Conservation (phyloP, 2,888 invertebrate species). For the Trilocha varians region DNA sequence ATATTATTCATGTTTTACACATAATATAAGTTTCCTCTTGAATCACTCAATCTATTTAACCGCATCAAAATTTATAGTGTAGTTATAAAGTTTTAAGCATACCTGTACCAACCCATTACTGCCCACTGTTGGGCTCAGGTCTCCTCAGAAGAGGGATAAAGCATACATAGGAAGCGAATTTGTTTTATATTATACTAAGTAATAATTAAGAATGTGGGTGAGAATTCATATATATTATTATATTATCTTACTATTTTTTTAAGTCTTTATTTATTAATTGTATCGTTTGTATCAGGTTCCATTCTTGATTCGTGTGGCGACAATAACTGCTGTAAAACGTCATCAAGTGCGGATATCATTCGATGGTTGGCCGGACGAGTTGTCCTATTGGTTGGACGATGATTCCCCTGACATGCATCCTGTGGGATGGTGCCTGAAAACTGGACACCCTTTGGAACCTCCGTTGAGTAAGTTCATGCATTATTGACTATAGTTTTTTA, state of each 20-base stretch:
- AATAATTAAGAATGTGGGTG: too few species aligned
- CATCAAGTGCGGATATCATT: slow-evolving; percentile 86
- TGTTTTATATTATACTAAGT: too few species aligned
- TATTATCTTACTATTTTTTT: neutral
- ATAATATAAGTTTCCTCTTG: too few species aligned
- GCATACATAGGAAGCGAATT: too few species aligned
- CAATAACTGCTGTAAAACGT: slow-evolving; percentile 82
- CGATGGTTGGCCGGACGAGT: slow-evolving; percentile 90
- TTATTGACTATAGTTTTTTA: neutral
- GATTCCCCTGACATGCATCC: slow-evolving; percentile 94
- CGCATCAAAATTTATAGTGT: too few species aligned
- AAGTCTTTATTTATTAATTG: slow-evolving; percentile 1
- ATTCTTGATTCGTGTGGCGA: slow-evolving; percentile 88
- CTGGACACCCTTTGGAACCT: slow-evolving; percentile 88
- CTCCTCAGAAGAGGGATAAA: too few species aligned
- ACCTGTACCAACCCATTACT: too few species aligned
- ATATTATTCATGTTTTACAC: too few species aligned
- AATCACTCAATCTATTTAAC: too few species aligned
- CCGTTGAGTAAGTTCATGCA: slow-evolving; percentile 80
- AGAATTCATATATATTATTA: too few species aligned
- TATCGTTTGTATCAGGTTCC: slow-evolving; percentile 69
- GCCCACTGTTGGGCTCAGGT: too few species aligned
- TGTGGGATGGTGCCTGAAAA: slow-evolving; percentile 91
- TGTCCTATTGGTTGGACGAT: slow-evolving; percentile 92
- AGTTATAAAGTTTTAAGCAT: too few species aligned